phyloP scores from a whole-genome alignment of 2,888 invertebrate species.

The Leptopilina myrica region DNA sequence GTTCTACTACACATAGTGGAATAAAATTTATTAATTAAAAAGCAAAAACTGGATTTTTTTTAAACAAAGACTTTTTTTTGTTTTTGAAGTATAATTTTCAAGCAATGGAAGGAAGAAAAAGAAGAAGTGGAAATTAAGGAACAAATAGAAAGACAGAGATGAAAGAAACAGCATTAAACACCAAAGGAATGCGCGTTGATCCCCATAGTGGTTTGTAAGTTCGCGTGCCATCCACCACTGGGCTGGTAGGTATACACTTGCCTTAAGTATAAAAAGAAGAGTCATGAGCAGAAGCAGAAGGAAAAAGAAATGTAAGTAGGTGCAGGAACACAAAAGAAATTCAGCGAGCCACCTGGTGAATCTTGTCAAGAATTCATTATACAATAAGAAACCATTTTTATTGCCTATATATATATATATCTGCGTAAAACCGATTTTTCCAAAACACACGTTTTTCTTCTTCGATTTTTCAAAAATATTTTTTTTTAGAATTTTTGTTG shows the following conservation, averaged over 20 bases:
- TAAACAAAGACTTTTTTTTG: too few relatives aligned
- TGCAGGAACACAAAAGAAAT: constrained; percentile 52
- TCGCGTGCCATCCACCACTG: constrained; percentile 59
- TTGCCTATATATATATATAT: too few relatives aligned
- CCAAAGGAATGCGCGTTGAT: constrained; percentile 62
- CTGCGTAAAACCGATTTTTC: too few relatives aligned
- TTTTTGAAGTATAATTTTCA: too few relatives aligned
- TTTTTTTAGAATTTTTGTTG: too few relatives aligned
- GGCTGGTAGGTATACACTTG: constrained; percentile 49
- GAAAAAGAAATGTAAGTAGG: constrained; percentile 44
- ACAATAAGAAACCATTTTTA: too few relatives aligned
- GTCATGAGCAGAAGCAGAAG: constrained; percentile 36
- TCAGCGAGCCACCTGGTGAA: constrained; percentile 48
- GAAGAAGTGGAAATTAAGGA: constrained; percentile 47
- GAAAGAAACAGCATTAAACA: constrained; percentile 54
- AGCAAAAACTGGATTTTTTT: too few relatives aligned
- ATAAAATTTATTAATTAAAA: too few relatives aligned
- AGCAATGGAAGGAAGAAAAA: too few relatives aligned
- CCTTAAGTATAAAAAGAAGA: constrained; percentile 38
- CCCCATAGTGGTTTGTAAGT: constrained; percentile 56
- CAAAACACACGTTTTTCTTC: too few relatives aligned
- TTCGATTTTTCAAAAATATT: too few relatives aligned
- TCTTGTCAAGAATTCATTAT: constrained; percentile 36
- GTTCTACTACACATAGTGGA: too few relatives aligned
- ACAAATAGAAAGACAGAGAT: constrained; percentile 44